A percentile compares a stretch with the other conserved stretches of the same genome.
phyloP scores from a whole-genome alignment of 2,797 vertebrate species.

The Clarias fuscus region DNA sequence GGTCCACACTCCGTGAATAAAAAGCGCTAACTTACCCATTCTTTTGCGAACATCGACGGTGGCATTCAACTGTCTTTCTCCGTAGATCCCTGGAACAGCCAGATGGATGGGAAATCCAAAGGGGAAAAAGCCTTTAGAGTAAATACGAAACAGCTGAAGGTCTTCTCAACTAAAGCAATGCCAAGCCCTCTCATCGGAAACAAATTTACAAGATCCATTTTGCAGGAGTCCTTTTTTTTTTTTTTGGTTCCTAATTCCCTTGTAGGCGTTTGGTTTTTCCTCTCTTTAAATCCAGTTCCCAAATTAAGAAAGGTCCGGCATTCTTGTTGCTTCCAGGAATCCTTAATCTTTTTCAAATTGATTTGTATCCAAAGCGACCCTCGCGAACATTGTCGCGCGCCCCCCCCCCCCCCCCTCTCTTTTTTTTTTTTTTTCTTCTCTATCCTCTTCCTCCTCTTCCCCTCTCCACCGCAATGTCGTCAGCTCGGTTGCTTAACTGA shows the following conservation, averaged over 20 bases:
- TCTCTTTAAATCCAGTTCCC: conserved; percentile 29
- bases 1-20: conserved; percentile 76
- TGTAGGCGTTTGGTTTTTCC: neutral
- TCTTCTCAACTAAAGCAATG: conserved; percentile 76
- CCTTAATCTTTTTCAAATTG: conserved; percentile 73
- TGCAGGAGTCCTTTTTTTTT: conserved; percentile 61
- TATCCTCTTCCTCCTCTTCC: conserved; percentile 51
- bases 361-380: conserved; percentile 76
- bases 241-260: conserved; percentile 25
- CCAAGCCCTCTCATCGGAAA: conserved; percentile 74
- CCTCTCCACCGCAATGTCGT: conserved; percentile 71
- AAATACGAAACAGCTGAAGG: conserved; percentile 77
- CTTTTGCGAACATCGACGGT: conserved; percentile 99
- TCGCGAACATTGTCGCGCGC: conserved; percentile 57
- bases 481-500: conserved; percentile 82
- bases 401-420: conserved; percentile 30
- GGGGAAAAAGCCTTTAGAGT: conserved; percentile 84
- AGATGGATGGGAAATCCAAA: conserved; percentile 91
- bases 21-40: conserved; percentile 96
- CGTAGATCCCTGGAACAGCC: conserved; percentile 87
- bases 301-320: conserved; percentile 35
- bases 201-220: conserved; percentile 82
- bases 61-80: conserved; percentile 99
- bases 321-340: conserved; percentile 60
- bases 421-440: conserved; percentile 29